Base-by-base conservation (phyloP, 1,140 invertebrate species). In the Neuroterus valhalla region DNA sequence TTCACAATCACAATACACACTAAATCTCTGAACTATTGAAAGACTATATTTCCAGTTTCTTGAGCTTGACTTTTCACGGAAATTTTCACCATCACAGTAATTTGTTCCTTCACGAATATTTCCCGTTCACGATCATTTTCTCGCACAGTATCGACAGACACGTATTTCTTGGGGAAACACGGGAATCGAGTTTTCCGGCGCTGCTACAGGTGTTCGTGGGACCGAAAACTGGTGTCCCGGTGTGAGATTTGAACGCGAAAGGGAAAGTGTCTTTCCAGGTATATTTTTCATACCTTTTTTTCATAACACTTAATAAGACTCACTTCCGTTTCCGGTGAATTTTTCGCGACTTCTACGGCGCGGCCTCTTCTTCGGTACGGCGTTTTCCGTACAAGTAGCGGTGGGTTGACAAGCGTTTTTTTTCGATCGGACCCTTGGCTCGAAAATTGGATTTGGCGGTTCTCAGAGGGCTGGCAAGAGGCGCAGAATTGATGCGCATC, bases 121-220 rank as follows among this genome's bases (percentile, higher is more conserved):
- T n/a, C n/a, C 6, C 52, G 10, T 26, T 55, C 48, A 19, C 52
- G 10, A 14, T 23, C 15, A 19, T 55, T 26, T 26, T 55, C 21
- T 26, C 26, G 21, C 2, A 55, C 21, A 26, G 11, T 5, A 6
- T 17, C 2, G 23, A 62, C 14, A 55, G n/a, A 62, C 23, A 6
- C 55, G 3, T 15, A 62, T 62, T 62, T 62, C 23, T 23, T 15
- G 21, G 55, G 10, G 52, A 31, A 62, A 31, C 23, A n/a, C 31
- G 6, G 55, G 10, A 62, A 26, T 15, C 21, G 31, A 26, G 23
- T 26, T 62, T 62, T 62, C 55, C 55, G 55, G 23, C 55, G 23
- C 55, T 23, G 55, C 55, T 62, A 62, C 55, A 62, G 55, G 55
- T 62, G 55, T 62, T 62, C 55, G 55, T 26, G 55, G 31, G 55